Evolutionary conservation across 2,113 vertebrate genomes (phyloP).

Genomic region (Eulemur rufifrons): DNA sequence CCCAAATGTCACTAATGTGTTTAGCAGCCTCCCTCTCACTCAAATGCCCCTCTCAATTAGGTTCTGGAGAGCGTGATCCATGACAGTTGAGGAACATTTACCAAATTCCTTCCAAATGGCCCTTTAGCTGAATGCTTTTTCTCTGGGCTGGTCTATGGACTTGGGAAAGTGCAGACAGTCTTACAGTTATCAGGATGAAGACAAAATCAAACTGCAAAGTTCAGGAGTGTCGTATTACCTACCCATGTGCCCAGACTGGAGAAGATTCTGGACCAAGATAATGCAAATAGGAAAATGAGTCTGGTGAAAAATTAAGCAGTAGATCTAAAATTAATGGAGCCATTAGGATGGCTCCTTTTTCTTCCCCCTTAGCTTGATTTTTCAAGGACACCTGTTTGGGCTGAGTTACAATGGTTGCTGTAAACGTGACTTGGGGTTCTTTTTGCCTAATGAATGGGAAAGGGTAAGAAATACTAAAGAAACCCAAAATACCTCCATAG

Average conservation of each 20-base stretch:
- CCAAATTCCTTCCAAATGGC: slow-evolving; percentile 55
- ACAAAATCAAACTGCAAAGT: neutral
- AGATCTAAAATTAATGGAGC: neutral
- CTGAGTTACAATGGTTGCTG: neutral
- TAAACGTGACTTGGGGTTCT: neutral
- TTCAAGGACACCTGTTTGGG: slow-evolving; percentile 28
- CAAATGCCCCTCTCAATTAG: slow-evolving; percentile 72
- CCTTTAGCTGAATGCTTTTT: neutral
- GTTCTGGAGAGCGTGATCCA: slow-evolving; percentile 63
- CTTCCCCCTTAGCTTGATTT: neutral
- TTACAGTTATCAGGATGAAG: neutral
- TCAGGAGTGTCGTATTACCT: neutral
- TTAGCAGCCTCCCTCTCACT: slow-evolving; percentile 60
- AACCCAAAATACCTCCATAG: neutral
- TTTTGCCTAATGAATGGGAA: slow-evolving; percentile 15
- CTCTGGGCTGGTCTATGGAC: neutral
- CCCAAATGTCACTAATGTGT: slow-evolving; percentile 69
- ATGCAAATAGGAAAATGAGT: neutral
- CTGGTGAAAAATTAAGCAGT: neutral
- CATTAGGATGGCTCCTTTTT: neutral
- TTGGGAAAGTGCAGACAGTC: neutral
- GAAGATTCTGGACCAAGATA: neutral
- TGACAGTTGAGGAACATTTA: slow-evolving; percentile 67
- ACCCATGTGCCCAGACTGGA: neutral
- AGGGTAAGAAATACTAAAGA: neutral